A percentile compares a stretch with the other conserved stretches of the same genome.
Conservation (phyloP, 1,140 invertebrate species). For the Pseudachorutes palmiensis region DNA sequence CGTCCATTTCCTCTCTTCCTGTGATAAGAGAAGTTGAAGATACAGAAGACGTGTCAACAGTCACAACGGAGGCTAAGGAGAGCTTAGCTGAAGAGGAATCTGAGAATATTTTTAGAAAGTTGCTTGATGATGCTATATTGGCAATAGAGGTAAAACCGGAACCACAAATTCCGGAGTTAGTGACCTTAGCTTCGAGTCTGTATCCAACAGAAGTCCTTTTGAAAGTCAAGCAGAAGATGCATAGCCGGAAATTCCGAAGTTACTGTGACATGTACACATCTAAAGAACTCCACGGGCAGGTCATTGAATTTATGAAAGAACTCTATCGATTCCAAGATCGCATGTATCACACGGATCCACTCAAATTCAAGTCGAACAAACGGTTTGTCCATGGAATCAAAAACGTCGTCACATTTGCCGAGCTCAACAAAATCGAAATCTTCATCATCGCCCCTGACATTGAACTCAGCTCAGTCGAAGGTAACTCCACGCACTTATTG, state of each 20-base stretch:
- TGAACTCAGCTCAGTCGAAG: slow-evolving; percentile 37
- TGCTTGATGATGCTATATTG: background rate
- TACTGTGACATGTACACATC: slow-evolving; percentile 34
- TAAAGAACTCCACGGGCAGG: slow-evolving; percentile 30
- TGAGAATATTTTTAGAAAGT: background rate
- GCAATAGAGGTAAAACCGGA: no score
- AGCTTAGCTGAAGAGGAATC: background rate
- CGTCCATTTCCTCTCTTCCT: background rate
- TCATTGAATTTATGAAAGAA: slow-evolving; percentile 46
- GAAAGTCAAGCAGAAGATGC: slow-evolving; percentile 23
- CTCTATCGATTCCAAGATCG: slow-evolving; percentile 54
- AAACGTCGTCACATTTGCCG: slow-evolving; percentile 51
- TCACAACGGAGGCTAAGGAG: background rate
- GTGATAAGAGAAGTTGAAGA: background rate
- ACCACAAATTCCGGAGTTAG: no score
- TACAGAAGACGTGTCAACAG: background rate
- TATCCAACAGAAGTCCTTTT: background rate
- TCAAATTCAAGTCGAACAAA: slow-evolving; percentile 50
- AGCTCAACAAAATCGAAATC: slow-evolving; percentile 51
- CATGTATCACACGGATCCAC: slow-evolving; percentile 51
- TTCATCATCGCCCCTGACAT: slow-evolving; percentile 53
- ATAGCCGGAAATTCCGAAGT: slow-evolving; percentile 28
- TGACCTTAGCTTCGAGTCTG: no score
- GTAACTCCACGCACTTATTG: slow-evolving; percentile 12
- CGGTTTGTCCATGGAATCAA: slow-evolving; percentile 53